These are phyloP conservation scores for Neotoxoptera formosana DNA, from an alignment of 1,140 invertebrate genomes.

Conservation along the genomic window DNA sequence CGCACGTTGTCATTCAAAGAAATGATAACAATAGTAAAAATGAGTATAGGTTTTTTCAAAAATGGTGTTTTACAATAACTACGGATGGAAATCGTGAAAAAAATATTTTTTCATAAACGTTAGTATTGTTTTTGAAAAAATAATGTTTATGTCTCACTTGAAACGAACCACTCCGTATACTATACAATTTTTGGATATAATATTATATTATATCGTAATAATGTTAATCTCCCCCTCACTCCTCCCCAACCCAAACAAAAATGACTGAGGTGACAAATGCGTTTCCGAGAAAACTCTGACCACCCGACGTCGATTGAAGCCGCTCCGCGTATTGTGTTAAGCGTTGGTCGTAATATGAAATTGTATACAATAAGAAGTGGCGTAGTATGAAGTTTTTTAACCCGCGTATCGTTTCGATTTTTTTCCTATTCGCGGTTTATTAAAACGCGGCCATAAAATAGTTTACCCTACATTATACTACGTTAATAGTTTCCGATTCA, in stretches of 20 bases:
- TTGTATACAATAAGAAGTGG: neutral
- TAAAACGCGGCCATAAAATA: conserved; percentile 20
- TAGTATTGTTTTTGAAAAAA: too few species aligned
- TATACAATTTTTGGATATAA: neutral
- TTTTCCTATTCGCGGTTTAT: neutral
- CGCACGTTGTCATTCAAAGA: too few species aligned
- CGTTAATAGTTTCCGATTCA: neutral
- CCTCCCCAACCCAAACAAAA: too few species aligned
- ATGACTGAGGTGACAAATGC: neutral
- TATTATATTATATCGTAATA: neutral
- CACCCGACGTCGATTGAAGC: neutral
- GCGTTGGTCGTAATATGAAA: neutral
- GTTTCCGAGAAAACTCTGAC: neutral
- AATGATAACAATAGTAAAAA: too few species aligned
- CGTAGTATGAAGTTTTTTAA: neutral
- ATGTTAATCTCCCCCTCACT: neutral
- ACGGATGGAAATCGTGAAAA: too few species aligned
- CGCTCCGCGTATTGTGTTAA: neutral
- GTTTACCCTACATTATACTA: neutral
- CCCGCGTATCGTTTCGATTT: neutral
- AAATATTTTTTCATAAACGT: too few species aligned
- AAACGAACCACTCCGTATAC: neutral
- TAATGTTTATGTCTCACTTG: too few species aligned
- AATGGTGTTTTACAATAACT: too few species aligned
- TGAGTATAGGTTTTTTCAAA: too few species aligned